Conservation (phyloP, 2,888 invertebrate species). For the Cetonia aurata region DNA sequence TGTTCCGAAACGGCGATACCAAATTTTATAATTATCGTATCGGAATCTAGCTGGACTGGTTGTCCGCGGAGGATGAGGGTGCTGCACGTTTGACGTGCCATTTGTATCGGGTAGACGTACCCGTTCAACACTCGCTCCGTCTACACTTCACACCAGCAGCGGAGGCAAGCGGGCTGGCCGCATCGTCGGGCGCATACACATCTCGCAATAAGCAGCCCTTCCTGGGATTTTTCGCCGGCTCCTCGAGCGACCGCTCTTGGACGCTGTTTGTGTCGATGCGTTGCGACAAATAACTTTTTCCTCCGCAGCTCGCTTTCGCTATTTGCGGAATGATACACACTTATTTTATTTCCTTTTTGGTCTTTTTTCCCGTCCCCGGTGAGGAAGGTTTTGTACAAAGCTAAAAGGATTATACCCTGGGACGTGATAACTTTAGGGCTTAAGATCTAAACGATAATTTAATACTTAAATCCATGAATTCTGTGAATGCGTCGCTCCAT, state of each 20-base stretch:
- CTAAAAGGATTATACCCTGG: conserved; percentile 19
- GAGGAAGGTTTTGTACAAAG: conserved; percentile 25
- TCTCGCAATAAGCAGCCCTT: too few species aligned
- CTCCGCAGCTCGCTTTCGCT: conserved; percentile 29
- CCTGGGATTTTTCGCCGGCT: too few species aligned
- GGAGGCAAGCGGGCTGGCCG: conserved; percentile 18
- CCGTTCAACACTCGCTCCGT: conserved; percentile 56
- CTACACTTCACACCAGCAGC: conserved; percentile 47
- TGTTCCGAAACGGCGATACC: conserved; percentile 62
- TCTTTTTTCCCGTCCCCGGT: background rate
- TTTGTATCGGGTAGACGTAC: conserved; percentile 58
- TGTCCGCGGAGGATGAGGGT: conserved; percentile 58
- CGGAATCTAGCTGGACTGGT: conserved; percentile 65
- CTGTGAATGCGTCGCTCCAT: conserved; percentile 2
- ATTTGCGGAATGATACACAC: conserved; percentile 32
- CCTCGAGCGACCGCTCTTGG: background rate
- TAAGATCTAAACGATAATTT: conserved; percentile 34
- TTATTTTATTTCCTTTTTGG: conserved; percentile 6
- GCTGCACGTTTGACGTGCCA: conserved; percentile 61
- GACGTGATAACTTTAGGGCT: conserved; percentile 30
- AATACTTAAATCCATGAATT: conserved; percentile 27
- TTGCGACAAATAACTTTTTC: conserved; percentile 27
- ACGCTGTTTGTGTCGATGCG: conserved; percentile 14
- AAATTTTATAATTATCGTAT: conserved; percentile 65
- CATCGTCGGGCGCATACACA: background rate